These are phyloP conservation scores for Peromyscus melanophrys DNA, from an alignment of 2,797 vertebrate genomes.

Conservation along the genomic window DNA sequence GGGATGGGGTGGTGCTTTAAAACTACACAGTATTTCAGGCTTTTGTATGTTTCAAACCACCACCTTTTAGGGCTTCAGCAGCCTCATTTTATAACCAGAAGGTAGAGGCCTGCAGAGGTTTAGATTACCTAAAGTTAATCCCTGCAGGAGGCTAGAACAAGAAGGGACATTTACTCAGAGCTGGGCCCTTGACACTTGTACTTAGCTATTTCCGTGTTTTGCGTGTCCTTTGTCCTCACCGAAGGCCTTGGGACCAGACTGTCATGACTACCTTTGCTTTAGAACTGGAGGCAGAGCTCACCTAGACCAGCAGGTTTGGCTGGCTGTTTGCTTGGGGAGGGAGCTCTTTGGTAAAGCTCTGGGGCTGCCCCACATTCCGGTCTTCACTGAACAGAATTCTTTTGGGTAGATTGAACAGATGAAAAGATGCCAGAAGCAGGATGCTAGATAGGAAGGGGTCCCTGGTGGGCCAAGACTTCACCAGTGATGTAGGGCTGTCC, in stretches of 20 bases:
- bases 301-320: not conserved
- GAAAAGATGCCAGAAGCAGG: not conserved
- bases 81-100: not conserved
- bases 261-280: constrained; percentile 20
- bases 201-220: not conserved
- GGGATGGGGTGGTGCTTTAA: not conserved
- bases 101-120: not conserved
- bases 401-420: not conserved
- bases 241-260: constrained; percentile 49
- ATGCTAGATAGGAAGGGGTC: not conserved
- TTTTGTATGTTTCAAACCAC: not conserved
- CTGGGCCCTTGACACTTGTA: not conserved
- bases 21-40: not conserved
- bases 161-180: not conserved
- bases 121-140: not conserved
- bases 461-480: not conserved
- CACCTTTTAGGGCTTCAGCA: not conserved
- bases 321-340: not conserved
- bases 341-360: constrained; percentile 25
- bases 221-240: constrained; percentile 11
- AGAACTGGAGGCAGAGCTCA: constrained; percentile 50
- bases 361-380: not conserved
- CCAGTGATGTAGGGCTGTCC: not conserved
- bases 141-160: not conserved
- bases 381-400: constrained; percentile 3